Percentiles rank a stretch among this genome's conserved stretches.
These are phyloP conservation scores for Stramonita haemastoma DNA, from an alignment of 2,888 invertebrate species.

Conservation along the genomic window DNA sequence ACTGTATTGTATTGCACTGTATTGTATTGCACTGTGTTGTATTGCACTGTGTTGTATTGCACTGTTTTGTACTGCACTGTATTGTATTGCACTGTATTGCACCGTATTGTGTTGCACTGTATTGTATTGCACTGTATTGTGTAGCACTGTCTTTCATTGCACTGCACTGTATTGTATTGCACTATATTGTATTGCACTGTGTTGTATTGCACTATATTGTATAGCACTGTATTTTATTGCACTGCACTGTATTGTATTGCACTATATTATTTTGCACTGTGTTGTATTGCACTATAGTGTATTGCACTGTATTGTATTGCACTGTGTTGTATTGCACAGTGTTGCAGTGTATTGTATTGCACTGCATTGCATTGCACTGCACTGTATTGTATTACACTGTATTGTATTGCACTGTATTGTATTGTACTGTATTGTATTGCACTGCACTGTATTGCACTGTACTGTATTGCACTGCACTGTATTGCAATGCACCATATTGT, in stretches of 20 bases:
- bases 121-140: not conserved
- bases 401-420: no score
- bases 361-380: no score
- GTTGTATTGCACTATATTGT: no score
- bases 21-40: not conserved
- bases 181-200: not conserved
- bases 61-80: not conserved
- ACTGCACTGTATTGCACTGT: not conserved
- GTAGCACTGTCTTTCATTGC: not conserved
- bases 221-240: no score
- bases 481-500: not conserved
- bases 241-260: no score
- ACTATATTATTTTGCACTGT: no score
- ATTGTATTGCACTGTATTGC: not conserved
- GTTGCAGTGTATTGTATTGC: no score
- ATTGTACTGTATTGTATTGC: no score
- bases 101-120: not conserved
- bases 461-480: not conserved
- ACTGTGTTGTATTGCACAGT: no score
- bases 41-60: not conserved
- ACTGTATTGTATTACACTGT: no score
- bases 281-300: no score
- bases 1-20: not conserved
- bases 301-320: no score
- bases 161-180: not conserved